Base-by-base conservation (phyloP, 1,140 invertebrate genomes). In the Gonioctena quinquepunctata region DNA sequence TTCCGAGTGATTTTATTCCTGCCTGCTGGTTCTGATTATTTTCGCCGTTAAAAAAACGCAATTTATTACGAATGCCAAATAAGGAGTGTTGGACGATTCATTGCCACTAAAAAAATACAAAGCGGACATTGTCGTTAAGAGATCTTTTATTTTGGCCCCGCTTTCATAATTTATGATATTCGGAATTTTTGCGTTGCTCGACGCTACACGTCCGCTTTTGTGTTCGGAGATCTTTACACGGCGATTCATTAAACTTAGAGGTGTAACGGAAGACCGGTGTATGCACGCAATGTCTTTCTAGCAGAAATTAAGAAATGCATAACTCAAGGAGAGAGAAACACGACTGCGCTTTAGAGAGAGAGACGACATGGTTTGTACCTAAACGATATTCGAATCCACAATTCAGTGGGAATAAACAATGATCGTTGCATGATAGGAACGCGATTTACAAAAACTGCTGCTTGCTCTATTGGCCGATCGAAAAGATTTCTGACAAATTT, bases 111-210 rank as follows among this genome's bases (percentile, higher is more conserved):
- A 69, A 62, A 63, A 69, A 69, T 63, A 69, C 60, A 63, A 61
- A 63, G 57, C 21, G 52, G 33, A 60, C 57, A 50, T 61, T 68
- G 57, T 68, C 56, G 66, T 69, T 63, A 26, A 52, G 22, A 57
- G 59, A 16, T 63, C 25, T 69, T 69, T 69, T 69, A 63, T 61
- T 62, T 69, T 63, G 42, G 25, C 60, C 57, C 28, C n/a, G n/a
- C n/a, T 80, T 86, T 90, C 94, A 93, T 0, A 88, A 89, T n/a
- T 86, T 85, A n/a, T 92, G 78, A 27, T 48, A 59, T 67, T 67
- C 42, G 25, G 28, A 26, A 67, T 25, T 65, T 65, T 65, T 65
- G n/a, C 50, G 21, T 52, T 50, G 11, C 7, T 19, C 18, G 26
- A 16, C 26, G 28, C 18, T 67, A 67, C 66, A 67, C 25, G 54